Evolutionary conservation across 2,113 vertebrate species (phyloP).

Genomic region (Ginglymostoma cirratum): DNA sequence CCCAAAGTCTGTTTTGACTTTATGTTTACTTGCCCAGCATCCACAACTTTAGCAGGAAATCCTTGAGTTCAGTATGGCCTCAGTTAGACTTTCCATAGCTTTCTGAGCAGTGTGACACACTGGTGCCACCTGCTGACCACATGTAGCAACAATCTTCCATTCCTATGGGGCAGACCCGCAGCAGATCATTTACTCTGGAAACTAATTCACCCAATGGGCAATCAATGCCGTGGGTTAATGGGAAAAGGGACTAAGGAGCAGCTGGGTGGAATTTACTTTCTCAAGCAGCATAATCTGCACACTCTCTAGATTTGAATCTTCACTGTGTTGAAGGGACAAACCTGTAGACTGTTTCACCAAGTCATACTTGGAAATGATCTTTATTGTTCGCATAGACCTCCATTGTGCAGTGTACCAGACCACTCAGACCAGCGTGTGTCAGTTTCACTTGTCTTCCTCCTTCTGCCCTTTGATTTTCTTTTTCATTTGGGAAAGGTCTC

Average conservation of each 20-base stretch:
- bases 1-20: background rate
- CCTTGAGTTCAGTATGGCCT: background rate
- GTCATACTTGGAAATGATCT: background rate
- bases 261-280: background rate
- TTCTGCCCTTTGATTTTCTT: too few relatives aligned
- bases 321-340: background rate
- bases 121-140: background rate
- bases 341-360: background rate
- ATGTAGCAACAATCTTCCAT: background rate
- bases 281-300: background rate
- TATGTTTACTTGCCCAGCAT: background rate
- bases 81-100: background rate
- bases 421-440: background rate
- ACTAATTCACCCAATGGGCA: background rate
- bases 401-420: too few relatives aligned
- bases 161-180: background rate
- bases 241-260: background rate
- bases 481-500: too few relatives aligned
- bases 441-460: too few relatives aligned
- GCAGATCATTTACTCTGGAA: background rate
- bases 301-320: background rate
- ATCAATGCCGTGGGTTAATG: background rate
- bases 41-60: background rate
- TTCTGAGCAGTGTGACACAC: background rate
- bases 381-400: too few relatives aligned